Conservation (phyloP, 2,888 invertebrate genomes). For the Apotomis capreana region DNA sequence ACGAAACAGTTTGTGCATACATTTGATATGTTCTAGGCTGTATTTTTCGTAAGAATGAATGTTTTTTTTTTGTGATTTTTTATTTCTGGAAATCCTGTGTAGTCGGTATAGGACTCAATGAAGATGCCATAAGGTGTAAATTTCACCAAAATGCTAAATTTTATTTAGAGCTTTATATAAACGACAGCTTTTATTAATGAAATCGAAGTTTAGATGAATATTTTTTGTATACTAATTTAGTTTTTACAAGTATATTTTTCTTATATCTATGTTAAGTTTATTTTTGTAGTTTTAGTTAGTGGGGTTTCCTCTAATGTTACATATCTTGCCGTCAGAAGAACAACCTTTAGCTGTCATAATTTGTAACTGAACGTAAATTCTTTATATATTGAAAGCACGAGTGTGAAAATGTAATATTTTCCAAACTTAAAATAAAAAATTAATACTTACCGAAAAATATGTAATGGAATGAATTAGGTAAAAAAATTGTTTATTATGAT, state of each 20-base stretch:
- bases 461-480: too few species aligned
- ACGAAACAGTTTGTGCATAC: too few species aligned
- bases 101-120: background rate
- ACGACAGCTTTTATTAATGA: conserved; percentile 34
- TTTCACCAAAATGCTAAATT: conserved; percentile 23
- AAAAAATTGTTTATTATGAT: too few species aligned
- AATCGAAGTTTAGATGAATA: conserved; percentile 40
- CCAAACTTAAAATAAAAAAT: too few species aligned
- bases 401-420: background rate
- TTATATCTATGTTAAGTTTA: conserved; percentile 38
- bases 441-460: too few species aligned
- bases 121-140: conserved; percentile 33
- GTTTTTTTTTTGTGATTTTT: background rate
- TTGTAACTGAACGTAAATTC: background rate
- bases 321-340: conserved; percentile 26
- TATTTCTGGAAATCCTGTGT: background rate
- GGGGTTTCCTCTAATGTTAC: conserved; percentile 35
- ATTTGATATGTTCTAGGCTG: too few species aligned
- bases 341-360: too few species aligned
- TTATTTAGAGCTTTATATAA: conserved; percentile 33
- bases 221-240: conserved; percentile 42
- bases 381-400: background rate
- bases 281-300: conserved; percentile 36
- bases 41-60: too few species aligned
- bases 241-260: conserved; percentile 42